phyloP scores from a whole-genome alignment of 2,113 vertebrate species.

The Scytalopus superciliaris region DNA sequence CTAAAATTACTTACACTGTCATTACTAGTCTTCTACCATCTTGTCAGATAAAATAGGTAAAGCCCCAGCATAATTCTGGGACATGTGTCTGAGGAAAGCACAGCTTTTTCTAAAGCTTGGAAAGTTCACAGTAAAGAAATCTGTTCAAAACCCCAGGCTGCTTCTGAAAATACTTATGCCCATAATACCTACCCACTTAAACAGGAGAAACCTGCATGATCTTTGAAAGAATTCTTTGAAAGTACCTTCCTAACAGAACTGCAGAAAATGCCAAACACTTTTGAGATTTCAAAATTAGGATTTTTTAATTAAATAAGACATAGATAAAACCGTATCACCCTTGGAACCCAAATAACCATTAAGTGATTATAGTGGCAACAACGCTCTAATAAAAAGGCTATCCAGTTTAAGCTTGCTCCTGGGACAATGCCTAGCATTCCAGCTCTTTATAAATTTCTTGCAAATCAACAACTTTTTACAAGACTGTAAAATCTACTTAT shows the following conservation, averaged over 20 bases:
- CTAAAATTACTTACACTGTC: neutral
- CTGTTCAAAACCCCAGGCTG: neutral
- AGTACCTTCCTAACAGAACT: neutral
- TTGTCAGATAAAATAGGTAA: neutral
- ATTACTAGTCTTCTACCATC: neutral
- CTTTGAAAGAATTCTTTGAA: neutral
- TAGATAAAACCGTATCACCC: neutral
- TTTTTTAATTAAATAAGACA: neutral
- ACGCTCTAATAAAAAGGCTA: neutral
- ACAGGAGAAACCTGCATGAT: neutral
- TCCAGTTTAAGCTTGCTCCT: neutral
- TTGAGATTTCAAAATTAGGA: neutral
- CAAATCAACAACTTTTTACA: slow-evolving; percentile 6
- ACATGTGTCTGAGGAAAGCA: neutral
- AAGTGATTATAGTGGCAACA: neutral
- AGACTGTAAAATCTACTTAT: neutral
- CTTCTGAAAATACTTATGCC: neutral
- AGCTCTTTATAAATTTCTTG: neutral
- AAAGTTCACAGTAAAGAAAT: neutral
- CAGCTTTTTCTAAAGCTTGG: neutral
- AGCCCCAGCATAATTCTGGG: neutral
- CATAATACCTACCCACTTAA: neutral
- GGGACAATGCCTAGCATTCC: neutral
- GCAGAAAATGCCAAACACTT: neutral
- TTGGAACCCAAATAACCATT: neutral